Conservation (phyloP, 2,113 vertebrate species). For the Mugil cephalus region DNA sequence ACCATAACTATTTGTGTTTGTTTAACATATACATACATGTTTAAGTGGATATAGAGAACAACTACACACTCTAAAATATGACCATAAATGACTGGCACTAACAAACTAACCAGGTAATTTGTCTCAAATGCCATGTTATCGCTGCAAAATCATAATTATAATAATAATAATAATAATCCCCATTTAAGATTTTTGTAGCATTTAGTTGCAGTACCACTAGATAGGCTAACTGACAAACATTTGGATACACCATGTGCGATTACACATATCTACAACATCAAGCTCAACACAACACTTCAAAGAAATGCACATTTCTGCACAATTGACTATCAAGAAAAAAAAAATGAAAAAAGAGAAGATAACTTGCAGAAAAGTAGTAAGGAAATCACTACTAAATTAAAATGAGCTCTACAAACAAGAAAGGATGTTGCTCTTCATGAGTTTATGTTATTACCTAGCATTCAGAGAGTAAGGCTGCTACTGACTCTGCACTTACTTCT, state of each 20-base stretch:
- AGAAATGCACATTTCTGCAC: too few relatives aligned
- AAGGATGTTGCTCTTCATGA: constrained; percentile 67
- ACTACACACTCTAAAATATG: too few relatives aligned
- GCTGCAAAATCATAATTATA: too few relatives aligned
- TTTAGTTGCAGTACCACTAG: too few relatives aligned
- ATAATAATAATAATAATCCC: too few relatives aligned
- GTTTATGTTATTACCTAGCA: constrained; percentile 68
- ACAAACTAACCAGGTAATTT: too few relatives aligned
- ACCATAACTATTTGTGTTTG: too few relatives aligned
- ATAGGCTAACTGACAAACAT: background rate
- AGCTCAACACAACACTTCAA: background rate
- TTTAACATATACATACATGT: too few relatives aligned
- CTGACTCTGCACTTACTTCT: constrained; percentile 86
- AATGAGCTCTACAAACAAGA: constrained; percentile 66
- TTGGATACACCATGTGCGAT: background rate
- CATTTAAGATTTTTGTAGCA: too few relatives aligned
- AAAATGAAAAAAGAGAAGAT: constrained; percentile 10
- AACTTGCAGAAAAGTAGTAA: constrained; percentile 45
- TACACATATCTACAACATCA: constrained; percentile 26
- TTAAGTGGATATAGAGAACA: too few relatives aligned
- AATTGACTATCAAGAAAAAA: constrained; percentile 19
- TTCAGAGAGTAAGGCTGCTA: constrained; percentile 86
- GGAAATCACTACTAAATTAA: constrained; percentile 58
- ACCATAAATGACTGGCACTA: too few relatives aligned
- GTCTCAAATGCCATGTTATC: too few relatives aligned